A percentile compares a stretch with the other conserved stretches of the same genome.
Conservation (phyloP, 2,888 invertebrate genomes). For the Endomychus coccineus region DNA sequence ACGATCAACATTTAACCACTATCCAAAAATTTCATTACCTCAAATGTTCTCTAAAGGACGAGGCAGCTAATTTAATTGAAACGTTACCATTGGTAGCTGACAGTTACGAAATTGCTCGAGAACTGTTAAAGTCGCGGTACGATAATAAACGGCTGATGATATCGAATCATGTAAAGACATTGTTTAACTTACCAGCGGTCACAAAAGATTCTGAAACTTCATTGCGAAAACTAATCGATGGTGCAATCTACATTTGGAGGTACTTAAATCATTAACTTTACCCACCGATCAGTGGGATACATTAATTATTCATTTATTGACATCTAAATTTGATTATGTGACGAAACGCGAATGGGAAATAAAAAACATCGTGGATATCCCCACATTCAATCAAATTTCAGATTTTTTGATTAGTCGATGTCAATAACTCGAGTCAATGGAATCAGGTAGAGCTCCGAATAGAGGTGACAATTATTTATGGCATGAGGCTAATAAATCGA, state of each 20-base stretch:
- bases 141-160: slow-evolving; percentile 15
- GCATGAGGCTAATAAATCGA: no score
- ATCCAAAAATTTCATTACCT: slow-evolving; percentile 19
- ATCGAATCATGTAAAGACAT: slow-evolving; percentile 15
- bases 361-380: no score
- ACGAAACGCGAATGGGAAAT: not conserved
- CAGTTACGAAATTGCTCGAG: slow-evolving; percentile 17
- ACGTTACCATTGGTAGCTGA: slow-evolving; percentile 8
- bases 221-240: not conserved
- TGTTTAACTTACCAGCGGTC: slow-evolving; percentile 15
- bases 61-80: slow-evolving; percentile 15
- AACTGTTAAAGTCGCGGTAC: slow-evolving; percentile 13
- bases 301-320: not conserved
- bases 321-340: not conserved
- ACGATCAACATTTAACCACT: slow-evolving; percentile 9
- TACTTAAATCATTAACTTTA: not conserved
- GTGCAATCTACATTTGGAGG: not conserved
- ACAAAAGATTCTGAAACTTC: slow-evolving; percentile 5
- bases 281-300: not conserved
- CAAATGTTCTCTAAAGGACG: no score
- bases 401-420: no score
- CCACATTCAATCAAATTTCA: no score
- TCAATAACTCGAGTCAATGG: no score
- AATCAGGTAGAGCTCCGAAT: no score
- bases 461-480: no score